Evolutionary conservation across 2,113 vertebrate genomes (phyloP), one percentile per base, ranked within the genome.

Genomic region (Nerophis lumbriciformis): DNA sequence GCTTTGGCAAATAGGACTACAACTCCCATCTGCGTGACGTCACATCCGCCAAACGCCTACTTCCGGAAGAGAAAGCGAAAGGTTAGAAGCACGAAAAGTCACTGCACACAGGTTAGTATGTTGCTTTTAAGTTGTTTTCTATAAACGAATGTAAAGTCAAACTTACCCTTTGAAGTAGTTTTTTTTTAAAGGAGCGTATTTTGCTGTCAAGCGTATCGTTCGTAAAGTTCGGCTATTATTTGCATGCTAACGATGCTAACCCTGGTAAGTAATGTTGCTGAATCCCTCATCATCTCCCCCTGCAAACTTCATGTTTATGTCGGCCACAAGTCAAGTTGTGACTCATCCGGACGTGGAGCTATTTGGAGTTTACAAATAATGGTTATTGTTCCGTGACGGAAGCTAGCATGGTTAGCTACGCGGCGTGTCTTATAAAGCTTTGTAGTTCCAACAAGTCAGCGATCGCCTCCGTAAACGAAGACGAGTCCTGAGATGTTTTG

Each of bases 1-100:
- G 2, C 45, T 45, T 19, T n/a, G 8, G 49, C 5, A 2, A 13
- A 28, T 66, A 57, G 50, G 44, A 90, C 83, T 84, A 83, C 87
- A 88, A 62, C 62, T 76, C 83, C 88, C 85, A 53, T 55, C 2
- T 11, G 12, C 12, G 0, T 2, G 4, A 2, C 65, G 57, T 72
- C 59, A 48, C 12, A 65, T 37, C 71, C 50, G 57, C 56, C 49
- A 21, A 21, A 16, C n/a, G 54, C 48, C 35, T 7, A 72, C 69
- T 84, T 86, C 80, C 87, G 19, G 67, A 57, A 76, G 63, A 59
- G 72, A 21, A 37, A 15, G 14, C 4, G n/a, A 36, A 15, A 19
- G 55, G 16, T 11, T 11, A n/a, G 15, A 56, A 44, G 16, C 44
- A 53, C 28, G 65, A 63, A 72, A 21, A 16, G 39, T 62, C 38